phyloP scores from a whole-genome alignment of 2,888 invertebrate species.

The Nomada flava region DNA sequence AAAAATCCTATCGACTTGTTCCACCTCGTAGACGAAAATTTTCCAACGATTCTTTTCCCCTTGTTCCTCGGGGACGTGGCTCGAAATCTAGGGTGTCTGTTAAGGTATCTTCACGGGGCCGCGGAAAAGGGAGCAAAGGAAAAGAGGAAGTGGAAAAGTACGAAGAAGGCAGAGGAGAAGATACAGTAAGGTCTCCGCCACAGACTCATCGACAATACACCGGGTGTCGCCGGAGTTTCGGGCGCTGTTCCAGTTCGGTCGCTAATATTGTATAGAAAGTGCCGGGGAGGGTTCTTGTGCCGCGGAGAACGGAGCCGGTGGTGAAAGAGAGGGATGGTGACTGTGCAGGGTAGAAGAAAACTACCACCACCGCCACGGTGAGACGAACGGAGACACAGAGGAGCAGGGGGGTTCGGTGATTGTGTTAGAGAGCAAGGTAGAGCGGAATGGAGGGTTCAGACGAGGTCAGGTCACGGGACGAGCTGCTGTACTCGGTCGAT shows the following conservation, averaged over 20 bases:
- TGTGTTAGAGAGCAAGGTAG: constrained; percentile 77
- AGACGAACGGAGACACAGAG: constrained; percentile 11
- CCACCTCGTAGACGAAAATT: constrained; percentile 30
- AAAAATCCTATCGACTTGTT: not conserved
- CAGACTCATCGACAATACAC: constrained; percentile 20
- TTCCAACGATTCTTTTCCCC: constrained; percentile 51
- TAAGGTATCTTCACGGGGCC: not conserved
- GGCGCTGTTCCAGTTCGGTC: constrained; percentile 67
- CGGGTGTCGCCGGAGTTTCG: constrained; percentile 58
- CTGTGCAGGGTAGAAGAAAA: constrained; percentile 36
- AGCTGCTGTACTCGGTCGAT: constrained; percentile 74
- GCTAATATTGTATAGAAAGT: constrained; percentile 69
- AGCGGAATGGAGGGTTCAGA: constrained; percentile 81
- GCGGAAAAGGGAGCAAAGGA: not conserved
- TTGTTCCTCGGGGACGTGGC: constrained; percentile 19
- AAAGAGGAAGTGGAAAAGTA: too few relatives aligned
- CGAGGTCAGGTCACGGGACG: constrained; percentile 84
- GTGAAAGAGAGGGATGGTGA: constrained; percentile 46
- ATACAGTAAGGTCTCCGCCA: not conserved
- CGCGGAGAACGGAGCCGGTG: constrained; percentile 43
- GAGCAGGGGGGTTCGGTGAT: constrained; percentile 69
- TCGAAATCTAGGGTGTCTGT: constrained; percentile 36
- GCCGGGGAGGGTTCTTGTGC: constrained; percentile 56
- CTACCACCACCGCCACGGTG: constrained; percentile 6
- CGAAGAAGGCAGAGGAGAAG: not conserved